phyloP scores from a whole-genome alignment of 2,797 vertebrate genomes.

The Eupleurogrammus muticus region DNA sequence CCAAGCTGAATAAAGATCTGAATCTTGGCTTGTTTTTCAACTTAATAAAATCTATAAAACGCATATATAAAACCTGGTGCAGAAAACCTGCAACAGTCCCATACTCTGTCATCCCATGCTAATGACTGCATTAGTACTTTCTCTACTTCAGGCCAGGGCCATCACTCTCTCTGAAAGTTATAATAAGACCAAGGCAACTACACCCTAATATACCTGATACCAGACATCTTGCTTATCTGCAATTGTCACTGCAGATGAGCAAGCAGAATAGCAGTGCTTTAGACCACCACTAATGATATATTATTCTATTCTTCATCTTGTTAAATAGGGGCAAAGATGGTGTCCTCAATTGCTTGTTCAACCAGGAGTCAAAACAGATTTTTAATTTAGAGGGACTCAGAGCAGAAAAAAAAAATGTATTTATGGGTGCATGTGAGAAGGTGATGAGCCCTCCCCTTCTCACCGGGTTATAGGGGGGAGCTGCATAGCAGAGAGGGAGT shows the following conservation, averaged over 20 bases:
- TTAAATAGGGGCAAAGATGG: not conserved
- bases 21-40: not conserved
- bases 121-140: not conserved
- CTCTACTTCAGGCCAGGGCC: conserved; percentile 1
- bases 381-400: too few relatives aligned
- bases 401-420: not conserved
- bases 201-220: not conserved
- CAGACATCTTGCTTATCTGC: not conserved
- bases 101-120: not conserved
- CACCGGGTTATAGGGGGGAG: too few relatives aligned
- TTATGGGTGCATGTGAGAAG: too few relatives aligned
- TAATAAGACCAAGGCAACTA: not conserved
- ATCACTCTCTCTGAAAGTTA: not conserved
- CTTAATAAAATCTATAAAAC: not conserved
- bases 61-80: not conserved
- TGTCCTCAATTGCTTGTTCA: not conserved
- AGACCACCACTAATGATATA: not conserved
- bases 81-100: not conserved
- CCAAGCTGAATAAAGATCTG: not conserved
- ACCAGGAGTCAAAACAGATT: not conserved
- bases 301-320: not conserved
- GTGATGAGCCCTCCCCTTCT: too few relatives aligned
- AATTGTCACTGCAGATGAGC: too few relatives aligned
- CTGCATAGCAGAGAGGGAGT: too few relatives aligned
- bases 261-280: not conserved